phyloP scores from a whole-genome alignment of 2,797 vertebrate genomes.

The Astyanax mexicanus region DNA sequence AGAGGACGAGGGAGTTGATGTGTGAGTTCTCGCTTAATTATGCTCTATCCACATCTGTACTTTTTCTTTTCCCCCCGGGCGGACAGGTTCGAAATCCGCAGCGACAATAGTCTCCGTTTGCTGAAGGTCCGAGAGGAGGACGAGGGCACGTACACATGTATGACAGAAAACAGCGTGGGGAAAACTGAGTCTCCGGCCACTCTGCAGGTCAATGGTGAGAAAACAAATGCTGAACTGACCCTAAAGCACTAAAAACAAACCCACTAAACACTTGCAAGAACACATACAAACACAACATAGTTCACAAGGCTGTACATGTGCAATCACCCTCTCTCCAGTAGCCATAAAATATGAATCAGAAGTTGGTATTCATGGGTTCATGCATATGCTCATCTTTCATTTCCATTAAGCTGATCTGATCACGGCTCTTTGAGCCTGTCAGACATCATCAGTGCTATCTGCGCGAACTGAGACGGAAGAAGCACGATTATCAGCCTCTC shows the following conservation, averaged over 20 bases:
- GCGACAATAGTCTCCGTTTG: slow-evolving; percentile 89
- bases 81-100: slow-evolving; percentile 89
- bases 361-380: slow-evolving; percentile 45
- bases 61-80: slow-evolving; percentile 2
- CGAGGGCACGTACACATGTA: slow-evolving; percentile 93
- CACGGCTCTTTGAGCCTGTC: slow-evolving; percentile 47
- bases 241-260: not conserved
- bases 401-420: slow-evolving; percentile 58
- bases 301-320: slow-evolving; percentile 49
- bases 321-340: slow-evolving; percentile 35
- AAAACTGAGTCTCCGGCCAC: slow-evolving; percentile 89
- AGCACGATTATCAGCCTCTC: slow-evolving; percentile 48
- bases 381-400: slow-evolving; percentile 51
- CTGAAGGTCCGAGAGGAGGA: slow-evolving; percentile 85
- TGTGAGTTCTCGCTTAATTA: slow-evolving; percentile 4
- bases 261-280: not conserved
- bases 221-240: slow-evolving; percentile 55
- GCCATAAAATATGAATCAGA: slow-evolving; percentile 47
- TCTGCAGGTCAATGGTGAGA: slow-evolving; percentile 91
- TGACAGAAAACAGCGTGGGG: slow-evolving; percentile 94
- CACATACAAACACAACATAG: not conserved
- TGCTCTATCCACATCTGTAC: slow-evolving; percentile 6
- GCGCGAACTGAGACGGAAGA: slow-evolving; percentile 61
- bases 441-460: slow-evolving; percentile 47
- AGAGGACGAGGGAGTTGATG: not conserved